Evolutionary conservation across 1,140 invertebrate genomes (phyloP).

Genomic region (Teleopsis dalmanni): DNA sequence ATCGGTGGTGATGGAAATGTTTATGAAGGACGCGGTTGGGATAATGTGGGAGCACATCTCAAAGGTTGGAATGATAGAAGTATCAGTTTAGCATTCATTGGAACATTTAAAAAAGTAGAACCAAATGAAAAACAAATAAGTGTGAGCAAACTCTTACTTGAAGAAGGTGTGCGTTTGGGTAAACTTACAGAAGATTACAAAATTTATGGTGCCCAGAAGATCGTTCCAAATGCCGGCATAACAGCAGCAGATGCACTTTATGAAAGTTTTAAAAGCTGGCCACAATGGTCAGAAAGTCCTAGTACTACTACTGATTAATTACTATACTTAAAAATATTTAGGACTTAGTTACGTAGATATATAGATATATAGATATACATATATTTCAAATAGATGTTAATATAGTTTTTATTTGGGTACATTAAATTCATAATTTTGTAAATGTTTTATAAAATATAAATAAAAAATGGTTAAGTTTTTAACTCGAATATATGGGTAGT

Average conservation of each 20-base stretch:
- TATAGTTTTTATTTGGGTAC: too few relatives aligned
- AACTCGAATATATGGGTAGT: too few relatives aligned
- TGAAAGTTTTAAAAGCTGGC: conserved; percentile 51
- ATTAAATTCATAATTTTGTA: too few relatives aligned
- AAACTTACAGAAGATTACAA: conserved; percentile 53
- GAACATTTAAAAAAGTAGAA: conserved; percentile 45
- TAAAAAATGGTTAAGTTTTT: too few relatives aligned
- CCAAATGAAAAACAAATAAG: conserved; percentile 51
- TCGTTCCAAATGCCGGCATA: conserved; percentile 53
- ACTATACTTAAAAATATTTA: too few relatives aligned
- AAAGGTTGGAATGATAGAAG: conserved; percentile 52
- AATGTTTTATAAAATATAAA: too few relatives aligned
- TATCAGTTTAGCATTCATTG: conserved; percentile 54
- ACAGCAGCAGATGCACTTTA: conserved; percentile 56
- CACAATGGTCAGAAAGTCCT: conserved; percentile 46
- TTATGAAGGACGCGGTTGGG: conserved; percentile 60
- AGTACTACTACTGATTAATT: too few relatives aligned
- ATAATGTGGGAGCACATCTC: conserved; percentile 51
- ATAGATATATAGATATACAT: too few relatives aligned
- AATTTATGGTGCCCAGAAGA: conserved; percentile 54
- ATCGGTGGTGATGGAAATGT: conserved; percentile 58
- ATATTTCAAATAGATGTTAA: too few relatives aligned
- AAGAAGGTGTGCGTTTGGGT: conserved; percentile 48
- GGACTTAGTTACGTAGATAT: too few relatives aligned
- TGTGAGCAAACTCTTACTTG: conserved; percentile 50